phyloP scores from a whole-genome alignment of 2,888 invertebrate genomes.

The Boloria euphrosyne region DNA sequence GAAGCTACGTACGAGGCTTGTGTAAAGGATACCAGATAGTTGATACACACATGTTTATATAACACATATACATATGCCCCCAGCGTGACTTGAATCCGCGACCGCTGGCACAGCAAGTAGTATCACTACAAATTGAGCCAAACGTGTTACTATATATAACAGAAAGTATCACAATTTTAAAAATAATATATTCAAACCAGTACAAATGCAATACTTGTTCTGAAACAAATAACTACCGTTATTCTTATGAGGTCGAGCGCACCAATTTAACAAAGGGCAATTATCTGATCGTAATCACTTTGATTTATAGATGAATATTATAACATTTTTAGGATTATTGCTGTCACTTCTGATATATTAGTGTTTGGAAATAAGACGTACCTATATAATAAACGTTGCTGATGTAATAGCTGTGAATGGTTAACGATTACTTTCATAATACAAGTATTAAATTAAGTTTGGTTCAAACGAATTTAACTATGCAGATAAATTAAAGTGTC shows the following conservation, averaged over 20 bases:
- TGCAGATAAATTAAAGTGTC: no score
- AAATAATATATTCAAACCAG: slow-evolving; percentile 6
- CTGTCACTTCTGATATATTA: slow-evolving; percentile 41
- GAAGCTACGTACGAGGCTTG: no score
- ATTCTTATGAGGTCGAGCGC: slow-evolving; percentile 34
- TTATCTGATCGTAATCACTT: slow-evolving; percentile 43
- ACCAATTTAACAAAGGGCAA: slow-evolving; percentile 42
- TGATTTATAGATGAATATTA: slow-evolving; percentile 44
- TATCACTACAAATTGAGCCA: no score
- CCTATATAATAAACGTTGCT: slow-evolving; percentile 6
- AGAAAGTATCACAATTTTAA: neutral
- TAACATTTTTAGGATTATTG: slow-evolving; percentile 40
- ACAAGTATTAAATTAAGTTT: no score
- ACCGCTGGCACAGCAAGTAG: no score
- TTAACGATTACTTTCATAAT: no score
- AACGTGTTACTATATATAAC: neutral
- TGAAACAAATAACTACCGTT: slow-evolving; percentile 29
- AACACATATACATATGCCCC: no score
- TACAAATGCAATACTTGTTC: slow-evolving; percentile 24
- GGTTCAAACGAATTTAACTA: no score
- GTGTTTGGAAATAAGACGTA: slow-evolving; percentile 25
- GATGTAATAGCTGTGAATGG: slow-evolving; percentile 2
- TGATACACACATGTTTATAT: no score
- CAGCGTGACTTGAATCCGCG: no score
- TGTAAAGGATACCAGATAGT: no score